A percentile compares a stretch with the other conserved stretches of the same genome.
These are phyloP conservation scores for Cochlearius cochlearius DNA, from an alignment of 2,113 vertebrate species.

Conservation along the genomic window DNA sequence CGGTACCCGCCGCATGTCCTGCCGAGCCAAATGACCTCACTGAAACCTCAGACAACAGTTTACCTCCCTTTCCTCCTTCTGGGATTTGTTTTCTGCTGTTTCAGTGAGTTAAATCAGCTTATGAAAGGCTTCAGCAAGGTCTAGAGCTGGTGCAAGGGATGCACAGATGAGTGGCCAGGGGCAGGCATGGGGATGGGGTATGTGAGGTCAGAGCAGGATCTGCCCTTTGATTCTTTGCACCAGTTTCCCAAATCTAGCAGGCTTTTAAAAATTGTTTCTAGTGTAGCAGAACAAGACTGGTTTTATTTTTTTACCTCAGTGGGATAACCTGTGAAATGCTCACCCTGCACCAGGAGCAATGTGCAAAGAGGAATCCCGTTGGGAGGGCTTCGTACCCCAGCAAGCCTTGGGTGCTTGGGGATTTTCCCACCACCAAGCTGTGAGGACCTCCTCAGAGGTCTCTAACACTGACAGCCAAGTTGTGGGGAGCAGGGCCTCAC, in stretches of 20 bases:
- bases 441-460: not conserved
- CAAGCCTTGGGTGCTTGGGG: not conserved
- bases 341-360: fast-evolving
- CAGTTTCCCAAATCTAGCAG: not conserved
- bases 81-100: not conserved
- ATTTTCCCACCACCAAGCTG: not conserved
- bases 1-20: fast-evolving
- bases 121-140: not conserved
- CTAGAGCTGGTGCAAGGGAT: not conserved
- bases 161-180: not conserved
- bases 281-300: not conserved
- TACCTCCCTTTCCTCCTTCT: not conserved
- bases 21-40: not conserved
- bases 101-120: not conserved
- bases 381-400: not conserved
- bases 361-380: not conserved
- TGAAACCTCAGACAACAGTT: not conserved
- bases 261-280: not conserved
- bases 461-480: not conserved
- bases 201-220: not conserved
- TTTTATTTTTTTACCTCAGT: not conserved
- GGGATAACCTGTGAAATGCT: not conserved
- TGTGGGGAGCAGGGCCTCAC: not conserved
- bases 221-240: not conserved
- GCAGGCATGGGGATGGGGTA: no score